A percentile compares a stretch with the other conserved stretches of the same genome.
phyloP scores from a whole-genome alignment of 2,888 invertebrate genomes.

The Sympetrum striolatum region DNA sequence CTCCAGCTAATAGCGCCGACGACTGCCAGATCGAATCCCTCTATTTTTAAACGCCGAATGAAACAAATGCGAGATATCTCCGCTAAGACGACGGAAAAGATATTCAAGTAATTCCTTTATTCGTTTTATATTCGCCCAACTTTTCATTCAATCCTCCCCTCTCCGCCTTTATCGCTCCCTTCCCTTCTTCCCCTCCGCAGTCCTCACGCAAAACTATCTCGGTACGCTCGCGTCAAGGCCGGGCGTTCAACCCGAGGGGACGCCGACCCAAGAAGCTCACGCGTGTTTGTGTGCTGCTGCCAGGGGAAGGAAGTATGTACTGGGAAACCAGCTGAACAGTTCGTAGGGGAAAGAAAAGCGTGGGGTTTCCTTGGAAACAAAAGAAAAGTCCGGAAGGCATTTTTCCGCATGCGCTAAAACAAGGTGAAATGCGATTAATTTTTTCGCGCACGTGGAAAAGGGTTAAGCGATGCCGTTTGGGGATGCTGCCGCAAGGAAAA shows the following conservation, averaged over 20 bases:
- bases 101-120: background rate
- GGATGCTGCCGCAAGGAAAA: background rate
- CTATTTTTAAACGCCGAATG: background rate
- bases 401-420: background rate
- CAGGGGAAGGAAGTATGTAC: background rate
- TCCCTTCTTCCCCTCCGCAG: background rate
- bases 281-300: background rate
- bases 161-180: background rate
- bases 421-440: background rate
- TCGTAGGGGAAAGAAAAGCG: background rate
- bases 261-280: conserved; percentile 30
- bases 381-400: background rate
- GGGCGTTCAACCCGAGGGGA: conserved; percentile 37
- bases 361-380: background rate
- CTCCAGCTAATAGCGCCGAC: background rate
- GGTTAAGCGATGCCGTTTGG: background rate
- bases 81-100: background rate
- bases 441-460: background rate
- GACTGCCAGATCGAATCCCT: background rate
- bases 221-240: conserved; percentile 36
- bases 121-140: background rate
- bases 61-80: background rate
- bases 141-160: conserved; percentile 4
- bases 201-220: conserved; percentile 39
- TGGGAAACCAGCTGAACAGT: background rate